Evolutionary conservation across 2,888 invertebrate genomes (phyloP).

Genomic region (Cistogaster globosa): DNA sequence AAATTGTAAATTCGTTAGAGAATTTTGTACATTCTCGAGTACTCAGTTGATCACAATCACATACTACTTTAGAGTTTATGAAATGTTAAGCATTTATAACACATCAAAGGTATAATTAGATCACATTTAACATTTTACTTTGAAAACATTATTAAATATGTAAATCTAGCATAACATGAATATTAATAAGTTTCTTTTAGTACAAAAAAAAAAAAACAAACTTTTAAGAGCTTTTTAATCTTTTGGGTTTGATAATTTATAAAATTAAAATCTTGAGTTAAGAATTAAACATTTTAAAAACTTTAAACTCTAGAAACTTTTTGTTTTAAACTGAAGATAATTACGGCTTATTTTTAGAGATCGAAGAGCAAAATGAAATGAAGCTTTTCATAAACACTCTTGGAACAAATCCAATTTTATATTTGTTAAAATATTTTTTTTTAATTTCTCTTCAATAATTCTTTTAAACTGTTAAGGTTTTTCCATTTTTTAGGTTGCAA

Average conservation of each 20-base stretch:
- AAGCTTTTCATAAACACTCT: no score
- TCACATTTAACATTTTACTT: slow-evolving; percentile 67
- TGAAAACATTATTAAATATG: slow-evolving; percentile 67
- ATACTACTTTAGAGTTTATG: slow-evolving; percentile 27
- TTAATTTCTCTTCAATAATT: no score
- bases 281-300: no score
- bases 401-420: no score
- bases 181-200: neutral
- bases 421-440: no score
- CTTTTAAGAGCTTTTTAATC: slow-evolving; percentile 7
- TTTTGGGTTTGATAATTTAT: neutral
- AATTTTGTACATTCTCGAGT: neutral
- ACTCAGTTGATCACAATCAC: slow-evolving; percentile 13
- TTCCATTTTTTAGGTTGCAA: no score
- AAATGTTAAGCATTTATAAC: slow-evolving; percentile 57
- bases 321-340: no score
- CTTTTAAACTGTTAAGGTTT: no score
- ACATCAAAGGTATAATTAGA: slow-evolving; percentile 68
- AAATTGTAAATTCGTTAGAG: neutral
- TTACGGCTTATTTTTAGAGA: no score
- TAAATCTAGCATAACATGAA: slow-evolving; percentile 59
- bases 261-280: no score
- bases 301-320: no score
- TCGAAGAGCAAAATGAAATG: no score
- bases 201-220: neutral